Base-by-base conservation (phyloP, 1,140 invertebrate genomes). In the Drosophila triauraria region DNA sequence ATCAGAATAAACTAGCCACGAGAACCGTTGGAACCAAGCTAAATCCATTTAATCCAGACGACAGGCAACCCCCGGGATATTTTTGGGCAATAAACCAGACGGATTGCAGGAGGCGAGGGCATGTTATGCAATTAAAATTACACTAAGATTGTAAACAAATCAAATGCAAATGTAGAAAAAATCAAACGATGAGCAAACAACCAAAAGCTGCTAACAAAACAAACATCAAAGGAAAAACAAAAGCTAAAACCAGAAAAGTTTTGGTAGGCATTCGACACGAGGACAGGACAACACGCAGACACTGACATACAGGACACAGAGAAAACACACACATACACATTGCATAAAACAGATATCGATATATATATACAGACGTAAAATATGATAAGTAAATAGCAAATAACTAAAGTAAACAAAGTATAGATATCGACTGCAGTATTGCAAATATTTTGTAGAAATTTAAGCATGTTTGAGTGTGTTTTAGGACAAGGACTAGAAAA, bases 381-480 rank as follows among this genome's bases (percentile, higher is more conserved):
- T 85, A 81, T 84, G 82, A 74, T 82, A 90, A 90, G 82, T 82
- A 75, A 85, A 85, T 85, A 90, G 85, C 75, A 81, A 90, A 90
- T 85, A 88, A 80, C 57, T 71, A 80, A 90, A 72, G 68, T 88
- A 85, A 90, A 90, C 75, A 85, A 91, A 91, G 70, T 71, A 90
- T 82, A 90, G 80, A 91, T 91, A 91, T 88, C 91, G 91, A 92
- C 91, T 92, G 91, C 91, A 92, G 91, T 91, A 92, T 86, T 92
- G 91, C 91, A 92, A 92, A 88, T 92, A 92, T 92, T 92, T 92
- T 92, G 91, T 92, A 92, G 91, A 91, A 82, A 85, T 92, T 92
- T 92, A 92, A 92, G 91, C 75, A 88, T 85, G 87, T 91, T 92
- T 85, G 72, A 76, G 76, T 88, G 84, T 88, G 80, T 88, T 80